phyloP scores from a whole-genome alignment of 2,113 vertebrate species.

The Brachionichthys hirsutus region DNA sequence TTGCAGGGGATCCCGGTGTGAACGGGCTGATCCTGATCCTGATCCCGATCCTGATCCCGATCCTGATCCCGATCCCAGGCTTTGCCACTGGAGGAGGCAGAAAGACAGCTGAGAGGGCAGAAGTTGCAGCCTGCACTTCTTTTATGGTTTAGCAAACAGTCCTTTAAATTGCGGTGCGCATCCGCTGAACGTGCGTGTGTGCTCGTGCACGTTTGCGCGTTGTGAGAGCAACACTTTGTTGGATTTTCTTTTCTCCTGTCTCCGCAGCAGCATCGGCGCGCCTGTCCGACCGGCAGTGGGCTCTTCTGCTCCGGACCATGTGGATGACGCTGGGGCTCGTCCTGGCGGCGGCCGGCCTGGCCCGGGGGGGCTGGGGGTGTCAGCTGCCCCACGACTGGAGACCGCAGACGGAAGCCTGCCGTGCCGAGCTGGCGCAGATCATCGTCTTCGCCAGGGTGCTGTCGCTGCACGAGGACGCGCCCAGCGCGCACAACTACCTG shows the following conservation, averaged over 20 bases:
- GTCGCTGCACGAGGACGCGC: constrained; percentile 80
- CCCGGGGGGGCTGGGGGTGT: constrained; percentile 65
- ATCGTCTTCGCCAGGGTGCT: constrained; percentile 83
- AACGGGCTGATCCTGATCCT: constrained; percentile 26
- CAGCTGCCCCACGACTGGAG: constrained; percentile 84
- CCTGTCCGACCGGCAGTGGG: constrained; percentile 1
- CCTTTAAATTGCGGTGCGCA: not conserved
- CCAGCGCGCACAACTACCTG: constrained; percentile 81
- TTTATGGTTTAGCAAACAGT: too few relatives aligned
- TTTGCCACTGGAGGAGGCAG: constrained; percentile 24
- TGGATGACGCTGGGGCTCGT: constrained; percentile 61
- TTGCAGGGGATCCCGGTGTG: constrained; percentile 34
- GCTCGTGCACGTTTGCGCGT: constrained; percentile 3
- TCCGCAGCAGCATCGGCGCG: constrained; percentile 22
- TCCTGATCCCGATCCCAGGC: constrained; percentile 31
- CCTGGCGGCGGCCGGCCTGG: constrained; percentile 36
- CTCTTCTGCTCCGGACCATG: constrained; percentile 53
- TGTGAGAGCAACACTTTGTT: not conserved
- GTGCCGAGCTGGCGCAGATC: constrained; percentile 83
- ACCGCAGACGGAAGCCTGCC: constrained; percentile 84
- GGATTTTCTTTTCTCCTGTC: not conserved
- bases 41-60: too few relatives aligned
- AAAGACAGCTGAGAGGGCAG: not conserved
- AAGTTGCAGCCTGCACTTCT: not conserved
- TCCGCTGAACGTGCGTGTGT: not conserved